Conservation (phyloP, 1,140 invertebrate genomes). For the Dolichoris vasculosae region DNA sequence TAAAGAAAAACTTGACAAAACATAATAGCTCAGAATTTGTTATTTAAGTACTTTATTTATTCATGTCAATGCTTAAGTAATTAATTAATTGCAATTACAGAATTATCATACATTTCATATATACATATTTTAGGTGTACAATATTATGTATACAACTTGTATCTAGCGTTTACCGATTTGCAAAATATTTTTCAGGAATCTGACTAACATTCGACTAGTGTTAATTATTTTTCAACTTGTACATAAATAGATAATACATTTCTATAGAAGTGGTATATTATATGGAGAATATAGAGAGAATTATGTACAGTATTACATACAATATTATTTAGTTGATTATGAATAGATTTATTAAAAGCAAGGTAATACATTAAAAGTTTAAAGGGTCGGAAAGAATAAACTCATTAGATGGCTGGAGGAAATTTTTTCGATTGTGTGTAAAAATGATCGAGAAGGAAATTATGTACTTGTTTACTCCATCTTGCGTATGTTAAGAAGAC, state of each 20-base stretch:
- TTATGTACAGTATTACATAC: too few relatives aligned
- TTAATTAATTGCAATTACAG: too few relatives aligned
- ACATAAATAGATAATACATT: too few relatives aligned
- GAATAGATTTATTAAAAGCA: not conserved
- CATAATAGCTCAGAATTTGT: too few relatives aligned
- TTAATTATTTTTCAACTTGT: too few relatives aligned
- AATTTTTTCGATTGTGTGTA: not conserved
- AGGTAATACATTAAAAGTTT: not conserved
- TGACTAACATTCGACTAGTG: not conserved
- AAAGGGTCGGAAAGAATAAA: not conserved
- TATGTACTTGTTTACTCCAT: slow-evolving; percentile 4
- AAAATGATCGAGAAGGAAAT: not conserved
- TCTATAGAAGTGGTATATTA: too few relatives aligned
- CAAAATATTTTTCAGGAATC: not conserved
- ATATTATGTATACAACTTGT: not conserved
- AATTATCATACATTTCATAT: not conserved
- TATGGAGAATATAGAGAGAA: too few relatives aligned
- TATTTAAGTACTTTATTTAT: too few relatives aligned
- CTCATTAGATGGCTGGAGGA: not conserved
- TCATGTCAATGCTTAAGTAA: too few relatives aligned
- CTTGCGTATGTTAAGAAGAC: slow-evolving; percentile 3
- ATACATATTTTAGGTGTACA: not conserved
- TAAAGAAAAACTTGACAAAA: too few relatives aligned
- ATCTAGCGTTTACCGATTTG: not conserved
- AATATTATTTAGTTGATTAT: not conserved